These are phyloP conservation scores for Polypedilum vanderplanki DNA, from an alignment of 1,140 invertebrate species.

Conservation along the genomic window DNA sequence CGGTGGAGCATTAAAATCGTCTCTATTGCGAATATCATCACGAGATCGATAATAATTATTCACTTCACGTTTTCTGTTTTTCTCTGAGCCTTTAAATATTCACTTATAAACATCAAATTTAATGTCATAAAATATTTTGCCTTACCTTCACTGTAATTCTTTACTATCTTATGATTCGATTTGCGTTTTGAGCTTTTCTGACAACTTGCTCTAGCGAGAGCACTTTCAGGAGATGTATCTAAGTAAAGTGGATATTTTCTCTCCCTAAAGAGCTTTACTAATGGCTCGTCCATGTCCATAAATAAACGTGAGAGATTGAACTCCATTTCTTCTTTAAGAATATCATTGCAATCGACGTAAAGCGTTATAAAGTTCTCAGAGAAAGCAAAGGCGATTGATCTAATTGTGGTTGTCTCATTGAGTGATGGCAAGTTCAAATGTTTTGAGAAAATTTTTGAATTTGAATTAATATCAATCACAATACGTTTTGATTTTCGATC, in stretches of 20 bases:
- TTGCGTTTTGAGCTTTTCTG: conserved; percentile 39
- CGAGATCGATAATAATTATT: conserved; percentile 30
- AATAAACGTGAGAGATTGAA: conserved; percentile 41
- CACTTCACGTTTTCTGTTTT: conserved; percentile 44
- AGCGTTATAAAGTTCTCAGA: conserved; percentile 40
- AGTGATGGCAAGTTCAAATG: conserved; percentile 42
- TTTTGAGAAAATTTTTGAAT: conserved; percentile 39
- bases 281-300: conserved; percentile 43
- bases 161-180: conserved; percentile 39
- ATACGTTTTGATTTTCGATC: conserved; percentile 57
- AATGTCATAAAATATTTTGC: neutral
- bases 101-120: neutral
- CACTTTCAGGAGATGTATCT: conserved; percentile 42
- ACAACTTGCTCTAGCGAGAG: conserved; percentile 42
- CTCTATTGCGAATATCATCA: neutral
- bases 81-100: conserved; percentile 33
- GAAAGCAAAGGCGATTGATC: conserved; percentile 41
- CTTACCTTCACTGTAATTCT: conserved; percentile 38
- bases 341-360: conserved; percentile 42
- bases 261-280: conserved; percentile 46
- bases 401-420: conserved; percentile 43
- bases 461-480: conserved; percentile 44
- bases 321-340: conserved; percentile 40
- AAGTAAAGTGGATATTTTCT: conserved; percentile 47
- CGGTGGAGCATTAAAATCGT: conserved; percentile 41